Conservation (phyloP, 2,888 invertebrate genomes). For the Caenorhabditis afra region DNA sequence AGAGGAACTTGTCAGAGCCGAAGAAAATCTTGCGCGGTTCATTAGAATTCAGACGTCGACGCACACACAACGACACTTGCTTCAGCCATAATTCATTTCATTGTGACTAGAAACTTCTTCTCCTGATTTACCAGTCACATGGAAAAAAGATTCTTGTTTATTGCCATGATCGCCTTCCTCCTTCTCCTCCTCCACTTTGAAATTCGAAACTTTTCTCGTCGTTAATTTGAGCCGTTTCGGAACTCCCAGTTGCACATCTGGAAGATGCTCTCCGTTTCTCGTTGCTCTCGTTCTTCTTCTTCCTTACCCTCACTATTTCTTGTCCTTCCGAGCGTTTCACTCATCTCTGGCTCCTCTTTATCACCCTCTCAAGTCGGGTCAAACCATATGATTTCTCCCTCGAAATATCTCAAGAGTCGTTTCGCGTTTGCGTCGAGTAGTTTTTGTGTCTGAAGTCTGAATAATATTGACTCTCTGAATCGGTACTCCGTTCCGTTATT, state of each 20-base stretch:
- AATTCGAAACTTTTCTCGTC: slow-evolving; percentile 44
- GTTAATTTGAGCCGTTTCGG: slow-evolving; percentile 42
- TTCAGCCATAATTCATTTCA: slow-evolving; percentile 9
- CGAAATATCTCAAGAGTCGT: slow-evolving; percentile 39
- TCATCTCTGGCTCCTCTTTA: slow-evolving; percentile 50
- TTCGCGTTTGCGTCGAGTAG: slow-evolving; percentile 10
- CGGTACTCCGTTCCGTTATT: not conserved
- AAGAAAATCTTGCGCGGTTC: not conserved
- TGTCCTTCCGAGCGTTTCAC: slow-evolving; percentile 13
- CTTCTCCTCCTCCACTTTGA: slow-evolving; percentile 33
- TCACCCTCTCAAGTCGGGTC: slow-evolving; percentile 56
- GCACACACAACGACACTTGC: not conserved
- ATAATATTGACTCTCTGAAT: slow-evolving; percentile 26
- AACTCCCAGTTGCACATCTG: slow-evolving; percentile 53
- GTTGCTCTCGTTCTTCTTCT: too few relatives aligned
- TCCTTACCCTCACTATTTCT: not conserved
- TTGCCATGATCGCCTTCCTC: slow-evolving; percentile 5
- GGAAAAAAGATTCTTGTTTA: slow-evolving; percentile 12
- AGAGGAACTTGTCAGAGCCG: slow-evolving; percentile 1
- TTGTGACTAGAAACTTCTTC: not conserved
- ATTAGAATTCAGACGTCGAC: not conserved
- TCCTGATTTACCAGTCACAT: slow-evolving; percentile 7
- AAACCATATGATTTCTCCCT: slow-evolving; percentile 60
- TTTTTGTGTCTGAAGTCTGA: slow-evolving; percentile 38
- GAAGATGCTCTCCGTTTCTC: slow-evolving; percentile 31